Base-by-base conservation (phyloP, 2,888 invertebrate genomes). In the Drosophila infuscata region DNA sequence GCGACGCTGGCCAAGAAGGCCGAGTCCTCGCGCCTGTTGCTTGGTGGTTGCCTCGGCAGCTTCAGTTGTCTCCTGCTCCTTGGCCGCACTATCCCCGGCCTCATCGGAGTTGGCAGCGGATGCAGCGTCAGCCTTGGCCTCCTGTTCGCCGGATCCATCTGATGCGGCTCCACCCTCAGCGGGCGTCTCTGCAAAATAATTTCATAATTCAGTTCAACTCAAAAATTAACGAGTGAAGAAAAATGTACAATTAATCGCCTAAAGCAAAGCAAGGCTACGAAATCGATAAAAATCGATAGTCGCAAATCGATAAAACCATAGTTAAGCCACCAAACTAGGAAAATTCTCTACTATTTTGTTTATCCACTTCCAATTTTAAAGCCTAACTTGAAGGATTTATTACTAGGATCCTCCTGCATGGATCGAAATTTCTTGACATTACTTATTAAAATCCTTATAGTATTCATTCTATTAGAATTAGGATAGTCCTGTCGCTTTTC, bases 1-100 rank as follows among this genome's bases (percentile, higher is more conserved):
- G 89, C 95, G 94, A 81, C 97, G 94, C 54, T 96, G 95, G 3
- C 96, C 96, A 56, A 97, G 93, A 38, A 97, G 94, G 46, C 96
- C 96, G 43, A 96, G 93, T 0, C 96, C 96, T 71, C 95, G 94
- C 36, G 96, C 94, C 65, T 94, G 94, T 54, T 94, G 94, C 70
- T 95, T 94, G 35, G 94, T 91, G 49, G 94, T 91, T 60, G 93
- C 93, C 62, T 95, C 95, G 33, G 94, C 94, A 41, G 92, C 92
- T 71, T 93, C 94, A 52, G 91, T 90, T 63, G 86, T 80, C 29
- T 91, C 91, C 60, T 83, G 87, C 29, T 89, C 89, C 52, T 89
- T 88, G 36, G 67, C 58, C 41, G 75, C 71, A 29, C 69, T 69
- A 3, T 86, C 84, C 11, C 74, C 85, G 12, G 81, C 65, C 25